Evolutionary conservation across 2,797 vertebrate genomes (phyloP).

Genomic region (Cottoperca gobio): DNA sequence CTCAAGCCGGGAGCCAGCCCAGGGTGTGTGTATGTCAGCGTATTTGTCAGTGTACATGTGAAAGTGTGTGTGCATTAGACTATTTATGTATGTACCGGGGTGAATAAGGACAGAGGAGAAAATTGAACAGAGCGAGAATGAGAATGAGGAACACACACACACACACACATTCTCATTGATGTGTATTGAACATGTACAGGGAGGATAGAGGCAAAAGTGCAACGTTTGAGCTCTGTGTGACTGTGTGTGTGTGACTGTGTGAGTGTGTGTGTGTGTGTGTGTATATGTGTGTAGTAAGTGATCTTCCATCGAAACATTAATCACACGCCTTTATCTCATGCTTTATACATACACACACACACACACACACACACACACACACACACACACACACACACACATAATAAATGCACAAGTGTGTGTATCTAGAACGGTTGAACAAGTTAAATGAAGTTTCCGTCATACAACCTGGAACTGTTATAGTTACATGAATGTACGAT

Average conservation of each 20-base stretch:
- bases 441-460: neutral
- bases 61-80: conserved; percentile 14
- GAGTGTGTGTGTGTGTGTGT: conserved; percentile 33
- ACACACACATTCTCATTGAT: too few species aligned
- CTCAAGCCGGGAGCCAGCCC: conserved; percentile 37
- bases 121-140: neutral
- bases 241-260: too few species aligned
- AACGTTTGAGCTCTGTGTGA: too few species aligned
- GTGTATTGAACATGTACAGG: too few species aligned
- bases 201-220: too few species aligned
- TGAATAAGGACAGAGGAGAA: conserved; percentile 34
- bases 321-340: conserved; percentile 36
- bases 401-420: too few species aligned
- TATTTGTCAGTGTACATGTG: conserved; percentile 19
- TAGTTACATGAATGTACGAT: neutral
- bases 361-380: too few species aligned
- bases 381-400: too few species aligned
- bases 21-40: conserved; percentile 37
- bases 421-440: neutral
- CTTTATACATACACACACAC: neutral
- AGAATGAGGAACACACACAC: neutral
- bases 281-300: conserved; percentile 2
- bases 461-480: neutral
- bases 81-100: conserved; percentile 19
- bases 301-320: conserved; percentile 39